Evolutionary conservation across 2,797 vertebrate species (phyloP).

Genomic region (Potorous gilbertii): DNA sequence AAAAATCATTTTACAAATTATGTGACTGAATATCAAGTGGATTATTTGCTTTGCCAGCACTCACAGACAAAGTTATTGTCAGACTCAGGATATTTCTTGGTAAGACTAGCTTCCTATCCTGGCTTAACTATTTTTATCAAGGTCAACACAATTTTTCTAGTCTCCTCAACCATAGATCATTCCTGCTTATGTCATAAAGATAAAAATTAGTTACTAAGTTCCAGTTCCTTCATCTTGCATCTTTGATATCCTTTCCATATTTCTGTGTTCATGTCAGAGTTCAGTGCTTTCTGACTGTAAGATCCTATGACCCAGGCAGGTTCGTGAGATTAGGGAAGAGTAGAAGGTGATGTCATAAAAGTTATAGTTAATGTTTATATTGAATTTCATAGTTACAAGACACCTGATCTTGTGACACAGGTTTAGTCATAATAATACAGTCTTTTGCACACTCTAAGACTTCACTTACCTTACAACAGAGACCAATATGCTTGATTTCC

Average conservation of each 20-base stretch:
- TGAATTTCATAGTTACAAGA: background rate
- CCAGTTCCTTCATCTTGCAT: background rate
- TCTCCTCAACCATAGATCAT: background rate
- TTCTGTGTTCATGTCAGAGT: too few species aligned
- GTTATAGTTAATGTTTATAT: background rate
- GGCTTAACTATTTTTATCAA: background rate
- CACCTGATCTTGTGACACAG: background rate
- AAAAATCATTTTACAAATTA: background rate
- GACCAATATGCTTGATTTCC: background rate
- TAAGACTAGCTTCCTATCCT: background rate
- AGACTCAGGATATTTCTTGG: background rate
- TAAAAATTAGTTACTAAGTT: background rate
- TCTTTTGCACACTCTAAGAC: background rate
- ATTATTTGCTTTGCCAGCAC: background rate
- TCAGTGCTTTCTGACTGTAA: background rate
- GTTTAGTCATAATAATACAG: background rate
- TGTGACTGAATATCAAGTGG: background rate
- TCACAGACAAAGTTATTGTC: background rate
- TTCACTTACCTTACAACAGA: background rate
- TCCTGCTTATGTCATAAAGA: background rate
- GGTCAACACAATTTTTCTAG: background rate
- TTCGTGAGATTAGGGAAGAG: background rate
- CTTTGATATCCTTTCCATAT: background rate
- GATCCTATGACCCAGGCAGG: background rate
- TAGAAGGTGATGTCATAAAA: background rate